Conservation (phyloP, 37 sponge, comb jelly and placozoan species). For the Axinella damicornis region DNA sequence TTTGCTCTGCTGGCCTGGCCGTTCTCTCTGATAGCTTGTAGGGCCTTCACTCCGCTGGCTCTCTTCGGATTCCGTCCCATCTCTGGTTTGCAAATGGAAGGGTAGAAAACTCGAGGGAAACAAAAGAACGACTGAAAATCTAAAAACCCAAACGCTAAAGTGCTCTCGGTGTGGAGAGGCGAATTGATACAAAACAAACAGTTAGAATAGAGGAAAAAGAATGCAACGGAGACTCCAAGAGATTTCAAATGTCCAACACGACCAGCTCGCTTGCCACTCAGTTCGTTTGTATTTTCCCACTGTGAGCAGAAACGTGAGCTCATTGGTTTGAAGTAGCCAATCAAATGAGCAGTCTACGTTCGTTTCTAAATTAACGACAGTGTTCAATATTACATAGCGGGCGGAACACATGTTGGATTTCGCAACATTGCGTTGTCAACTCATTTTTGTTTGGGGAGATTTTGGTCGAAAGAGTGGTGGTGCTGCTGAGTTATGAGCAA, state of each 20-base stretch:
- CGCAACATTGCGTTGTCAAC: too few relatives aligned
- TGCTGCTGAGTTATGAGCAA: constrained; percentile 78
- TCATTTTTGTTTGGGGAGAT: too few relatives aligned
- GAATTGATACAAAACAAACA: too few relatives aligned
- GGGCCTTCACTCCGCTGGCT: constrained; percentile 57
- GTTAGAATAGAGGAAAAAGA: too few relatives aligned
- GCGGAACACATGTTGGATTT: too few relatives aligned
- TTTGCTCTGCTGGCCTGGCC: constrained; percentile 25
- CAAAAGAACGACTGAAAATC: not conserved
- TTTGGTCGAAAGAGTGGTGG: not conserved
- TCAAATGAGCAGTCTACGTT: not conserved
- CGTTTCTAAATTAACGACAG: constrained; percentile 47
- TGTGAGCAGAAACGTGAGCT: constrained; percentile 2
- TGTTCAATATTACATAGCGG: too few relatives aligned
- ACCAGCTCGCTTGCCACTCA: too few relatives aligned
- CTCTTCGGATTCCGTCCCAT: constrained; percentile 45
- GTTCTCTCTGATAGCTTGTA: constrained; percentile 70
- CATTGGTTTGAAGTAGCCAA: constrained; percentile 27
- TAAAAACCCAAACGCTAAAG: not conserved
- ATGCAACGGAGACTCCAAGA: too few relatives aligned
- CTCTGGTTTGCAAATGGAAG: not conserved
- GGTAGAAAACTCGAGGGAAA: not conserved
- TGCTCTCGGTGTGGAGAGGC: not conserved
- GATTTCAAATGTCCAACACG: too few relatives aligned
- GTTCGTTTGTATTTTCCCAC: constrained; percentile 38